phyloP scores from a whole-genome alignment of 2,888 invertebrate species.

The Hyles lineata region DNA sequence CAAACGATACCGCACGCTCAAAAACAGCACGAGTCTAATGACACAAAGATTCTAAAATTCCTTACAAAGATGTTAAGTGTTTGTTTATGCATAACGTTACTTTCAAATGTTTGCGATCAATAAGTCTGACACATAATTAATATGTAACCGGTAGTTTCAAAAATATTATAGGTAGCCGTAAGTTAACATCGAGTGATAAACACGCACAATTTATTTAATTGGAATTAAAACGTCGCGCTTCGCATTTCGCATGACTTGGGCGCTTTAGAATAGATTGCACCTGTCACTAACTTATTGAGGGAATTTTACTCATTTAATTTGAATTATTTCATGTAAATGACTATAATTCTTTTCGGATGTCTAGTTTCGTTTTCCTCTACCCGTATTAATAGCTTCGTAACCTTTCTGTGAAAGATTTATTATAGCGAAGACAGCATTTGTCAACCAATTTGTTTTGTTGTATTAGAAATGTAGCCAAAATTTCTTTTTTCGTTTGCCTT shows the following conservation, averaged over 20 bases:
- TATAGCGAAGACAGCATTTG: background rate
- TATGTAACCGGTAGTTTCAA: conserved; percentile 45
- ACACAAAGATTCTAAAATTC: conserved; percentile 4
- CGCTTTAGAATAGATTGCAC: background rate
- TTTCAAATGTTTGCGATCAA: conserved; percentile 53
- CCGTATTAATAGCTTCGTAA: background rate
- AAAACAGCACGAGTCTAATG: background rate
- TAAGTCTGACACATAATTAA: conserved; percentile 50
- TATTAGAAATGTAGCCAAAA: background rate
- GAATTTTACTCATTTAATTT: conserved; percentile 30
- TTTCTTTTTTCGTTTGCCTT: background rate
- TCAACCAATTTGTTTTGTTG: background rate
- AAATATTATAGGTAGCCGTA: conserved; percentile 38
- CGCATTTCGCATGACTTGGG: background rate
- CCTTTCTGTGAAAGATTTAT: background rate
- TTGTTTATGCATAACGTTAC: conserved; percentile 53
- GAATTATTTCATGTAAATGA: conserved; percentile 31
- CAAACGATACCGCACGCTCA: background rate
- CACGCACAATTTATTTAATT: conserved; percentile 32
- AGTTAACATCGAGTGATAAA: conserved; percentile 39
- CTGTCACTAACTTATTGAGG: conserved; percentile 15
- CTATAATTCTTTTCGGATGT: background rate
- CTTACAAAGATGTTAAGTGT: conserved; percentile 44
- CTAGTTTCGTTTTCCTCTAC: conserved; percentile 3
- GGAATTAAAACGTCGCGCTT: conserved; percentile 12